A percentile compares a stretch with the other conserved stretches of the same genome.
phyloP scores from a whole-genome alignment of 2,888 invertebrate genomes.

The Troides oblongomaculatus region DNA sequence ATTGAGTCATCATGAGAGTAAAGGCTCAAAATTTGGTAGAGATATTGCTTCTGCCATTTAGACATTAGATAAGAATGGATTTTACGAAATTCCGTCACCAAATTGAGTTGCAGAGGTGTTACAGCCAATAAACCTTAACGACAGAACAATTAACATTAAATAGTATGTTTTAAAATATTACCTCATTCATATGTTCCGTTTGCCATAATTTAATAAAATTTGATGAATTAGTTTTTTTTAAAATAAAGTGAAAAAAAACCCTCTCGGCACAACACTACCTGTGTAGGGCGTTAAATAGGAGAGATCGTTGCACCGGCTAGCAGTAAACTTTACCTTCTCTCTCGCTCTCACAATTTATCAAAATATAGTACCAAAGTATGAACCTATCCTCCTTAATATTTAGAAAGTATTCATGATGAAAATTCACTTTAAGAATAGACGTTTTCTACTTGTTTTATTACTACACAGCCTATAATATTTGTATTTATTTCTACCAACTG shows the following conservation, averaged over 20 bases:
- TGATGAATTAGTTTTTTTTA: background rate
- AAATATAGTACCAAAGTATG: slow-evolving; percentile 7
- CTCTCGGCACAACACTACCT: slow-evolving; percentile 35
- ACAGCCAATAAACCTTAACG: no score
- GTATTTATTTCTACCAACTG: no score
- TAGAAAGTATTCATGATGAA: background rate
- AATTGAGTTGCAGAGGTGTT: no score
- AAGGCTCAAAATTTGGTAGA: no score
- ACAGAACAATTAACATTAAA: no score
- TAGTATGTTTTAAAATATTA: no score
- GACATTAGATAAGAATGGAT: no score
- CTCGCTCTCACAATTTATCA: slow-evolving; percentile 34
- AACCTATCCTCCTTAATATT: background rate
- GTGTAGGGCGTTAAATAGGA: slow-evolving; percentile 49
- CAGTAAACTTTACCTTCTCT: slow-evolving; percentile 51
- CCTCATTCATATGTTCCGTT: background rate
- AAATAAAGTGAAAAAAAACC: background rate
- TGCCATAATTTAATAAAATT: background rate
- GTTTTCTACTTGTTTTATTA: no score
- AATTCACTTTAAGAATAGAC: background rate
- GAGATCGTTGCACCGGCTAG: slow-evolving; percentile 57
- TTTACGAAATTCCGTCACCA: no score
- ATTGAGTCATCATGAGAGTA: no score
- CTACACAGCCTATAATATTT: no score
- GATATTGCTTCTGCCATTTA: no score